These are phyloP conservation scores for Scaptodrosophila lebanonensis DNA, from an alignment of 1,140 invertebrate species.

Conservation along the genomic window DNA sequence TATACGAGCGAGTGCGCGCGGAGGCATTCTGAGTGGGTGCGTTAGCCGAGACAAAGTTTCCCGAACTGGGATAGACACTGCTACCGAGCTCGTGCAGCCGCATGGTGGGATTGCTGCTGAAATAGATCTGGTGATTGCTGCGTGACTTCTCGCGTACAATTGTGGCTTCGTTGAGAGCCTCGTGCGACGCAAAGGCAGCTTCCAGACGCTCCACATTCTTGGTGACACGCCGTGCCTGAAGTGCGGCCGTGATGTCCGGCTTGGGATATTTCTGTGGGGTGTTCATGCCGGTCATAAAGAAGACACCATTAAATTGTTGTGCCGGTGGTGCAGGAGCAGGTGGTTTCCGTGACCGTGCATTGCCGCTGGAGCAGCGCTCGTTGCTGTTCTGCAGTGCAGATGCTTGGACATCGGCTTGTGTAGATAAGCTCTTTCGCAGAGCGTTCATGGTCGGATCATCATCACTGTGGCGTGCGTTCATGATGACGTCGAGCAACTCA, in stretches of 20 bases:
- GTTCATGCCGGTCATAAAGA: conserved; percentile 76
- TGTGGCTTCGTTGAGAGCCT: conserved; percentile 81
- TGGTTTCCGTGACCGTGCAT: conserved; percentile 22
- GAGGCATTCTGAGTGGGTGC: conserved; percentile 36
- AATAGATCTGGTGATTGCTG: conserved; percentile 77
- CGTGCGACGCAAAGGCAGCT: conserved; percentile 77
- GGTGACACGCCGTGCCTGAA: conserved; percentile 80
- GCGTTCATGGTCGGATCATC: conserved; percentile 74
- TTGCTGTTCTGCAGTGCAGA: conserved; percentile 17
- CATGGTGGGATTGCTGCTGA: conserved; percentile 76
- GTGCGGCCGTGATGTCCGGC: conserved; percentile 78
- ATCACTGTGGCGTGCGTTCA: conserved; percentile 78
- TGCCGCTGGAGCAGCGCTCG: conserved; percentile 7
- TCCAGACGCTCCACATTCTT: conserved; percentile 88
- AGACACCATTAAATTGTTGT: conserved; percentile 78
- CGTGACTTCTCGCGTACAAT: conserved; percentile 77
- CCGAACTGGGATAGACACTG: neutral
- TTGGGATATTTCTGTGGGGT: conserved; percentile 71
- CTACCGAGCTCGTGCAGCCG: conserved; percentile 50
- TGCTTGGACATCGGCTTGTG: conserved; percentile 39
- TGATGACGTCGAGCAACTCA: conserved; percentile 79
- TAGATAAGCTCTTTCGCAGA: conserved; percentile 61
- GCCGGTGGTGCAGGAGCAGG: conserved; percentile 56
- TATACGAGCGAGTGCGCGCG: conserved; percentile 59
- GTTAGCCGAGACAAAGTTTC: conserved; percentile 3